Conservation (phyloP, 2,888 invertebrate species). For the Polymixis lichenea region DNA sequence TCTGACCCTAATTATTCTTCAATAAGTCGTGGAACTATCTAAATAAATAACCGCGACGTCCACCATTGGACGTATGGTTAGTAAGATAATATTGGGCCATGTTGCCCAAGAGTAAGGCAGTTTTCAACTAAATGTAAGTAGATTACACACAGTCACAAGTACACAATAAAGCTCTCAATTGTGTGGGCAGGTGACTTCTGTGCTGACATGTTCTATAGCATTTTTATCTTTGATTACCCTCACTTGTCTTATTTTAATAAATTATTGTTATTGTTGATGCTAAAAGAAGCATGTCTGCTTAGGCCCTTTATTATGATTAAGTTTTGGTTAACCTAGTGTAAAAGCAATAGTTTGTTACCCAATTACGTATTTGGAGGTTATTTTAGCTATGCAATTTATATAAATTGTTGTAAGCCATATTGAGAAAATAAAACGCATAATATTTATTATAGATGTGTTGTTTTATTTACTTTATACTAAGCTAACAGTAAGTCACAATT, state of each 20-base stretch:
- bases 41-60: conserved; percentile 8
- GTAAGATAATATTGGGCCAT: conserved; percentile 3
- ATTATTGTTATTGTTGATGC: conserved; percentile 55
- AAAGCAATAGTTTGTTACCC: conserved; percentile 19
- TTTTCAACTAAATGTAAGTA: conserved; percentile 10
- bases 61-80: conserved; percentile 13
- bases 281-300: not conserved
- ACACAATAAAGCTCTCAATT: too few relatives aligned
- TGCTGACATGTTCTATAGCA: conserved; percentile 12
- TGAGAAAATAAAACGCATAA: conserved; percentile 65
- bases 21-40: too few relatives aligned
- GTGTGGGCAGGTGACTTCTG: not conserved
- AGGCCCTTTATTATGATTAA: conserved; percentile 1
- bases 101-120: not conserved
- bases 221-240: conserved; percentile 17
- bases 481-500: too few relatives aligned
- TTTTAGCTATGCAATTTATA: conserved; percentile 60
- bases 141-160: not conserved
- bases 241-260: conserved; percentile 50
- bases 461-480: conserved; percentile 65
- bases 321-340: conserved; percentile 11
- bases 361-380: conserved; percentile 33
- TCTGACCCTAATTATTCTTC: not conserved
- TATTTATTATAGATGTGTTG: conserved; percentile 54
- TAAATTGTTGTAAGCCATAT: conserved; percentile 62